A percentile compares a stretch with the other conserved stretches of the same genome.
Evolutionary conservation across 2,797 vertebrate genomes (phyloP).

Genomic region (Lepidocolaptes lacrymiger): DNA sequence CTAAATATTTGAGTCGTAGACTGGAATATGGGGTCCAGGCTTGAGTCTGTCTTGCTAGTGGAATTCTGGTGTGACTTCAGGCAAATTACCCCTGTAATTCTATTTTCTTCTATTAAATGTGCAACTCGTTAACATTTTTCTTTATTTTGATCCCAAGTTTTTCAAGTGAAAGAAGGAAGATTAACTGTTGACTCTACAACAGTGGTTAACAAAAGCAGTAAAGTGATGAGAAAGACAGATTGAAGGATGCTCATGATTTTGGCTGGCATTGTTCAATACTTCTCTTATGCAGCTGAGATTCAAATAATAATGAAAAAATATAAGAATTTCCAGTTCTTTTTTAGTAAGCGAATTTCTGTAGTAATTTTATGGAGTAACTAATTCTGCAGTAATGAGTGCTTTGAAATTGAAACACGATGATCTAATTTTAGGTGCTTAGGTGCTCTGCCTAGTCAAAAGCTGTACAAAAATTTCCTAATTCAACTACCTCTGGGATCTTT

Average conservation of each 20-base stretch:
- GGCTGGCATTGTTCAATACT: not conserved
- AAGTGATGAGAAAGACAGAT: not conserved
- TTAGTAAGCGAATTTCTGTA: not conserved
- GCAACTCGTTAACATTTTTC: not conserved
- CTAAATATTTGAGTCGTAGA: fast-evolving
- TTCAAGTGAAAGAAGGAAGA: not conserved
- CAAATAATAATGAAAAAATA: not conserved
- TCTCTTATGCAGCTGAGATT: not conserved
- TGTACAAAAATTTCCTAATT: not conserved
- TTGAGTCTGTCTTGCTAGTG: not conserved
- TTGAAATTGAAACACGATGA: not conserved
- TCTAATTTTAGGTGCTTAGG: not conserved
- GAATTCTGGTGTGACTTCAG: not conserved
- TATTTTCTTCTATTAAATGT: not conserved
- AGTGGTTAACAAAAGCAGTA: not conserved
- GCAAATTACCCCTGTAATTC: not conserved
- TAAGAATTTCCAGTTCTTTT: not conserved
- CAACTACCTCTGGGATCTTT: not conserved
- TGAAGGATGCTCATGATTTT: not conserved
- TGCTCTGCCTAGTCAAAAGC: not conserved
- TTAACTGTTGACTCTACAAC: not conserved
- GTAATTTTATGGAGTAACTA: not conserved
- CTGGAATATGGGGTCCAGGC: not conserved
- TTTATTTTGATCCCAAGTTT: not conserved
- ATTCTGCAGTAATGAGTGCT: not conserved